Conservation (phyloP, 2,888 invertebrate genomes). For the Cacoxenus indagator region DNA sequence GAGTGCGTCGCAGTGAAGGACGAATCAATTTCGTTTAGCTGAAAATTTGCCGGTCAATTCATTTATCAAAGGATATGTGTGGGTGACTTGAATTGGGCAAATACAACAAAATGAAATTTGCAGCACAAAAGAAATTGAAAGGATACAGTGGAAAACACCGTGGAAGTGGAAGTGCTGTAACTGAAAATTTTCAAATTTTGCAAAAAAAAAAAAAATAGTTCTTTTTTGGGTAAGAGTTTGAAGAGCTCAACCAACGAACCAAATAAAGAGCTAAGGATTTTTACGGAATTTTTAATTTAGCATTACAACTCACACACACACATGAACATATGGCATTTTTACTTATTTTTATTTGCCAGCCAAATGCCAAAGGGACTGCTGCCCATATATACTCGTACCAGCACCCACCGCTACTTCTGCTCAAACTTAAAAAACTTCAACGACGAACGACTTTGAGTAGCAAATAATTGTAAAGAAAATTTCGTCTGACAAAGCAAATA, state of each 20-base stretch:
- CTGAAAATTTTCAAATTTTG: not conserved
- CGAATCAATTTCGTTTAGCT: too few relatives aligned
- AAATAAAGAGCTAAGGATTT: not conserved
- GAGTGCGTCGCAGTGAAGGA: too few relatives aligned
- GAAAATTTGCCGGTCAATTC: too few relatives aligned
- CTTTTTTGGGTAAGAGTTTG: not conserved
- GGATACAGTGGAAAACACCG: too few relatives aligned
- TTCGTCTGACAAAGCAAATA: constrained; percentile 21
- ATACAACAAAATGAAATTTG: too few relatives aligned
- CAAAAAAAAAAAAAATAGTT: not conserved
- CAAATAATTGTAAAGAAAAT: constrained; percentile 18
- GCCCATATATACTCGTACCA: not conserved
- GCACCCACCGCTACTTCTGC: not conserved
- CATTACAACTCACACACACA: not conserved
- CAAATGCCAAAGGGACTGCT: not conserved
- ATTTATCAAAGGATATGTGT: too few relatives aligned
- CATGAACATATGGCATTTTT: not conserved
- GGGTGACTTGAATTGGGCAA: too few relatives aligned
- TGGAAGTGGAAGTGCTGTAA: too few relatives aligned
- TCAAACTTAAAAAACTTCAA: not conserved
- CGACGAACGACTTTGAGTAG: not conserved
- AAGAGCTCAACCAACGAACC: not conserved
- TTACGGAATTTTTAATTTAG: constrained; percentile 6
- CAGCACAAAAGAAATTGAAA: too few relatives aligned
- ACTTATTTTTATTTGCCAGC: not conserved